A percentile compares a stretch with the other conserved stretches of the same genome.
Conservation (phyloP, 2,888 invertebrate genomes). For the Limnephilus auricula region DNA sequence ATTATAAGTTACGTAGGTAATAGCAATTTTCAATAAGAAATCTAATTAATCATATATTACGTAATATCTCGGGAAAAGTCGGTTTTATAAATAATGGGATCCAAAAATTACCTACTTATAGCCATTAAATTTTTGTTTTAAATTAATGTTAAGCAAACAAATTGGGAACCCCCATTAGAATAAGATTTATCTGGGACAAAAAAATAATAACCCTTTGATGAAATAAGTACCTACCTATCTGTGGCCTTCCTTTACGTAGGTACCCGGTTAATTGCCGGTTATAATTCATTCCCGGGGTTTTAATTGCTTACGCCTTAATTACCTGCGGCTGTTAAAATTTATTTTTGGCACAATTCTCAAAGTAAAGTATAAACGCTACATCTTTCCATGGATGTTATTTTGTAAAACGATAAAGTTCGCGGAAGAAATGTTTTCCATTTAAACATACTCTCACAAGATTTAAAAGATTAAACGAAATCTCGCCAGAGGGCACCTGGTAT, state of each 20-base stretch:
- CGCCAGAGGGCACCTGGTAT: background rate
- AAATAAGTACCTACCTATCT: background rate
- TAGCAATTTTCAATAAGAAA: no score
- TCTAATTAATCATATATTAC: no score
- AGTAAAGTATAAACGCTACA: background rate
- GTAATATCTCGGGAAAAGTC: no score
- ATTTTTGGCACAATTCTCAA: background rate
- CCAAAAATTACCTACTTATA: background rate
- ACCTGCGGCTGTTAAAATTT: slow-evolving; percentile 2
- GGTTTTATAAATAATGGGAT: background rate
- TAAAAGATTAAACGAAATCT: background rate
- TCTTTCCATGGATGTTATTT: background rate
- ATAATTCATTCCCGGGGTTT: background rate
- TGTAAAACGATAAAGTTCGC: background rate
- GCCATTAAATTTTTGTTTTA: no score
- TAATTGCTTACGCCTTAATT: background rate
- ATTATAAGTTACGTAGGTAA: no score
- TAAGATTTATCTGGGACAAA: background rate
- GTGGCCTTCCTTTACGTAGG: background rate
- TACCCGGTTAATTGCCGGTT: background rate
- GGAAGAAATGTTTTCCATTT: background rate
- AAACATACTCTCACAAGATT: background rate
- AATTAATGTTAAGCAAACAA: background rate
- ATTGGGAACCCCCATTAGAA: background rate
- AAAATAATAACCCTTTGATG: background rate